Evolutionary conservation across 2,113 vertebrate genomes (phyloP).

Genomic region (Puma concolor): DNA sequence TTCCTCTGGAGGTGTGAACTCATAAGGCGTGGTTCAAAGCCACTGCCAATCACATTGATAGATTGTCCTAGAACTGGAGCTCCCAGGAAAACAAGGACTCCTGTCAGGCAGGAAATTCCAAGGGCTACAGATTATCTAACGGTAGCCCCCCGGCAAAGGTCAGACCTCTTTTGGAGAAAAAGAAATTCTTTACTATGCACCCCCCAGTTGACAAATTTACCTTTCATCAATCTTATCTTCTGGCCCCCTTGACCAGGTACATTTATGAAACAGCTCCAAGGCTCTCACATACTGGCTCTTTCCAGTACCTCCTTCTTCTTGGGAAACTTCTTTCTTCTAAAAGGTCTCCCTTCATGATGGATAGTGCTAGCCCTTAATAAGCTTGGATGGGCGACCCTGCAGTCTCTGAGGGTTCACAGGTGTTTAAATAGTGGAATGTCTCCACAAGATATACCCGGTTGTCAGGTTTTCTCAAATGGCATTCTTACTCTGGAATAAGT

Average conservation of each 20-base stretch:
- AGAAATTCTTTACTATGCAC: not conserved
- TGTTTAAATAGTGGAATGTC: not conserved
- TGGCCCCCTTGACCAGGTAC: fast-evolving
- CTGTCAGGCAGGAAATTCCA: not conserved
- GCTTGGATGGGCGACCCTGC: fast-evolving
- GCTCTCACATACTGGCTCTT: not conserved
- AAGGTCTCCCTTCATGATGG: fast-evolving
- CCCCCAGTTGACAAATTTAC: not conserved
- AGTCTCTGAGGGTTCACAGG: not conserved
- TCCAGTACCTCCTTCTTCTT: too few species aligned
- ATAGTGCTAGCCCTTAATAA: not conserved
- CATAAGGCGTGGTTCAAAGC: not conserved
- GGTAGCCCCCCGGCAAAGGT: not conserved
- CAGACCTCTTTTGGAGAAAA: not conserved
- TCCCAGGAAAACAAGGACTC: not conserved
- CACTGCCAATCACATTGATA: not conserved
- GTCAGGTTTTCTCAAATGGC: not conserved
- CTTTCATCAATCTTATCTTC: not conserved
- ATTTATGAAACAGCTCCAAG: not conserved
- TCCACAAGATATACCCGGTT: not conserved
- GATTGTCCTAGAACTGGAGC: not conserved
- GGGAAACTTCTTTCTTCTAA: not conserved
- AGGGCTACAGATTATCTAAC: not conserved
- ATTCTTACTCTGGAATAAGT: not conserved
- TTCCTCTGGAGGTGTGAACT: not conserved